Conservation (phyloP, 2,113 vertebrate species). For the Centrocercus urophasianus region DNA sequence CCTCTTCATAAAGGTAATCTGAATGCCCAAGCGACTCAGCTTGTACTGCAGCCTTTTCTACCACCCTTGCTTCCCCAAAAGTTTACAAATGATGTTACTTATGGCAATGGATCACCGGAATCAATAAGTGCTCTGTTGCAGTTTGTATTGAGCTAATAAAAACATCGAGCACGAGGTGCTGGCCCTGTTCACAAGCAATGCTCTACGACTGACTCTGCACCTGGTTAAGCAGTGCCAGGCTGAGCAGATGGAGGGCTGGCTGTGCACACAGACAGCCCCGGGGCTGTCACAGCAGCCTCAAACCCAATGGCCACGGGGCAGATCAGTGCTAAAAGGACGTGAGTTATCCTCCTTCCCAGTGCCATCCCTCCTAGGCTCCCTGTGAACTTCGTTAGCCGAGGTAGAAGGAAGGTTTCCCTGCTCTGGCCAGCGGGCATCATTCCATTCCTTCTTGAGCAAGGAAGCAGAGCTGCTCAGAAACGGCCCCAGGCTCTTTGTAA, state of each 20-base stretch:
- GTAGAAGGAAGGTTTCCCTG: background rate
- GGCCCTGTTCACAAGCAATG: background rate
- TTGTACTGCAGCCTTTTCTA: background rate
- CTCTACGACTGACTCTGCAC: background rate
- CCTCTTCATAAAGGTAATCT: background rate
- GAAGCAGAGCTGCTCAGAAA: constrained; percentile 1
- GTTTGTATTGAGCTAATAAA: constrained; percentile 56
- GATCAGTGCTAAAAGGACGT: background rate
- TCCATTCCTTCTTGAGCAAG: background rate
- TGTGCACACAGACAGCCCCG: background rate
- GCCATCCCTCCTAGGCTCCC: background rate
- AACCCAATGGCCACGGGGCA: background rate
- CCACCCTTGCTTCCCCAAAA: constrained; percentile 29
- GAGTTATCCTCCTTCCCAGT: background rate
- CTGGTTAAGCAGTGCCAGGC: background rate
- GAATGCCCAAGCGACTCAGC: background rate
- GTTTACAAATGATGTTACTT: constrained; percentile 56
- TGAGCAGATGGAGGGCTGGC: background rate
- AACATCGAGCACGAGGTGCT: background rate
- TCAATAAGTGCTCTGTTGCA: constrained; percentile 44
- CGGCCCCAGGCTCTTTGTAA: background rate
- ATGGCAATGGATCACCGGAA: constrained; percentile 44
- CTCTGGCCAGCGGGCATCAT: background rate
- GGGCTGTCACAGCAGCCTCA: background rate
- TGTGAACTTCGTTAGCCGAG: background rate